phyloP scores from a whole-genome alignment of 2,113 vertebrate genomes.

The Aldabrachelys gigantea region DNA sequence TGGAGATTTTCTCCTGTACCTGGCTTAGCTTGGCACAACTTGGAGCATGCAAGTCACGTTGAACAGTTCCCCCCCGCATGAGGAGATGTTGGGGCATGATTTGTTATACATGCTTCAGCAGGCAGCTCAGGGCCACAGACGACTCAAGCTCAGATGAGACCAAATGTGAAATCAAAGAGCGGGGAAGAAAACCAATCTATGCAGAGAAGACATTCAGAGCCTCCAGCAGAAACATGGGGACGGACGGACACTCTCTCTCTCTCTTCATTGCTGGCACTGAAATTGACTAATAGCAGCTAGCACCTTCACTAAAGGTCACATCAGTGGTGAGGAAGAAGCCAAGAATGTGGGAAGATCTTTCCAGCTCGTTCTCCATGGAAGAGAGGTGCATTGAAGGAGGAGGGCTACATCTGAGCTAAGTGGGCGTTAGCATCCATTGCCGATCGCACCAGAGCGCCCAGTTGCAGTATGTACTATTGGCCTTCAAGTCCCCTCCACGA shows the following conservation, averaged over 20 bases:
- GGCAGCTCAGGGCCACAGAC: neutral
- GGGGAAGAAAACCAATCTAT: neutral
- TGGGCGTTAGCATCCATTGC: rapidly evolving
- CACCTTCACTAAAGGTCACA: rapidly evolving
- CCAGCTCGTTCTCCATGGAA: neutral
- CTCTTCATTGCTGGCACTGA: neutral
- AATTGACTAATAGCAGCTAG: neutral
- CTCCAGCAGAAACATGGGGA: neutral
- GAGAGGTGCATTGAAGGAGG: rapidly evolving
- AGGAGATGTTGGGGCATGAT: neutral
- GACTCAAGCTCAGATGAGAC: neutral
- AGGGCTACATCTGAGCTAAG: neutral
- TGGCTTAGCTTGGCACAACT: neutral
- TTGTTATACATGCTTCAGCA: rapidly evolving
- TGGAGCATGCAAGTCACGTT: neutral
- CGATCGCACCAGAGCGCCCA: rapidly evolving
- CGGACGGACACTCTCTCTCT: no score
- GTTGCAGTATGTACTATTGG: rapidly evolving
- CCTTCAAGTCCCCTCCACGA: neutral
- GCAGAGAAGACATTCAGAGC: neutral
- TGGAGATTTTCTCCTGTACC: neutral
- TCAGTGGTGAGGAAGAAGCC: neutral
- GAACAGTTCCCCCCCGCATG: neutral
- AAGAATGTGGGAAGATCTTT: no score
- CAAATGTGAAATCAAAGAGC: neutral